A percentile compares a stretch with the other conserved stretches of the same genome.
Evolutionary conservation across 2,797 vertebrate species (phyloP).

Genomic region (Apogon hyalosoma): DNA sequence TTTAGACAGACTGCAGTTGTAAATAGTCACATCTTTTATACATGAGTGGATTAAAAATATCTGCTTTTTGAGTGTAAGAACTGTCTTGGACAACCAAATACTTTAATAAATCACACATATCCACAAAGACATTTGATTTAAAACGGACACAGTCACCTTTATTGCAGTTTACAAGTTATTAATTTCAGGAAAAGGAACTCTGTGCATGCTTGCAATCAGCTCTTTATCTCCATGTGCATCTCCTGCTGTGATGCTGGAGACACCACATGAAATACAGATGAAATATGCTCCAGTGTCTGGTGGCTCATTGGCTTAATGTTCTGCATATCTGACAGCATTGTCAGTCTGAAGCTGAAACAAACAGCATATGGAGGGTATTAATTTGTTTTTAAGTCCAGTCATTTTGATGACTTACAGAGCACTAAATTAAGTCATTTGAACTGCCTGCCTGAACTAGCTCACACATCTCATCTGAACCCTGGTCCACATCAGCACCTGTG

Average conservation of each 20-base stretch:
- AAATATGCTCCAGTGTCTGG: slow-evolving; percentile 16
- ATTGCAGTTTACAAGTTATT: not conserved
- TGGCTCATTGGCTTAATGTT: slow-evolving; percentile 12
- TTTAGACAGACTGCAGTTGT: not conserved
- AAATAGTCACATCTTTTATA: not conserved
- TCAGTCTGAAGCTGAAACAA: not conserved
- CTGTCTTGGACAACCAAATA: too few species aligned
- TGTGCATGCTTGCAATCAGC: not conserved
- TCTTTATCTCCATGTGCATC: slow-evolving; percentile 21
- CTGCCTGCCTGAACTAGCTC: not conserved
- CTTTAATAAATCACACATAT: too few species aligned
- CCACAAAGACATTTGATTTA: not conserved
- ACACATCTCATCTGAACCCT: too few species aligned
- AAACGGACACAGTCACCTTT: not conserved
- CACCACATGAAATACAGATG: slow-evolving; percentile 17
- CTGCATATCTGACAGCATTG: slow-evolving; percentile 1
- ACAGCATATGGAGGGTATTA: slow-evolving; percentile 20
- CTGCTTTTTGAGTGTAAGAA: too few species aligned
- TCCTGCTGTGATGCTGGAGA: slow-evolving; percentile 22
- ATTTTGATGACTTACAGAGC: slow-evolving; percentile 3
- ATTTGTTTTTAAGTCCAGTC: slow-evolving; percentile 5
- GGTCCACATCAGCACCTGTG: too few species aligned
- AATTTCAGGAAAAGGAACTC: not conserved
- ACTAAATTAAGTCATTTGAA: not conserved
- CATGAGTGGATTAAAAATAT: too few species aligned